phyloP scores from a whole-genome alignment of 1,140 invertebrate species.

The Carcinoscorpius rotundicauda region DNA sequence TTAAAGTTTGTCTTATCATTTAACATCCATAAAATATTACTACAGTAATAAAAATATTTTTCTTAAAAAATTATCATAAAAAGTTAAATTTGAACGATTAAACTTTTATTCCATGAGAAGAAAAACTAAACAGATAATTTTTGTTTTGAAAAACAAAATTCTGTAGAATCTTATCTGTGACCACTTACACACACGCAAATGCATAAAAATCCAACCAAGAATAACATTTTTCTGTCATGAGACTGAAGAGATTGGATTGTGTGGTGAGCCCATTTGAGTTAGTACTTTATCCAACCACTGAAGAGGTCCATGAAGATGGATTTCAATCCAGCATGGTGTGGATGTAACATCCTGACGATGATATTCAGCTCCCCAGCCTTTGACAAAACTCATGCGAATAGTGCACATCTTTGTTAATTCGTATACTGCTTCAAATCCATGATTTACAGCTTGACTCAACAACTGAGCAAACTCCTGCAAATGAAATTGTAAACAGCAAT shows the following conservation, averaged over 20 bases:
- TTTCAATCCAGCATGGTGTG: slow-evolving; percentile 93
- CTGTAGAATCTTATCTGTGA: too few species aligned
- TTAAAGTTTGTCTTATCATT: too few species aligned
- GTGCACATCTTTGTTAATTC: slow-evolving; percentile 41
- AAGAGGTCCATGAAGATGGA: slow-evolving; percentile 77
- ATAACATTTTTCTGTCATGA: slow-evolving; percentile 45
- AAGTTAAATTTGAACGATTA: too few species aligned
- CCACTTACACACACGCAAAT: too few species aligned
- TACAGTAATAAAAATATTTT: too few species aligned
- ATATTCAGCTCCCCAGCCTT: slow-evolving; percentile 97
- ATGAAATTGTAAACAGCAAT: not conserved
- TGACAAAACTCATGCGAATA: slow-evolving; percentile 86
- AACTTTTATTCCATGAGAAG: too few species aligned
- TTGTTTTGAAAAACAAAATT: too few species aligned
- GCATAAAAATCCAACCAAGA: too few species aligned
- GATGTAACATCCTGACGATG: slow-evolving; percentile 90
- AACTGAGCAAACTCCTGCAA: slow-evolving; percentile 28
- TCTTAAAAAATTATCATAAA: too few species aligned
- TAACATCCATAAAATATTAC: too few species aligned
- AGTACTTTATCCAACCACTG: slow-evolving; percentile 87
- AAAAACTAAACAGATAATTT: too few species aligned
- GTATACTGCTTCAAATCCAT: slow-evolving; percentile 38
- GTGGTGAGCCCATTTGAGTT: slow-evolving; percentile 80
- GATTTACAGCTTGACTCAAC: slow-evolving; percentile 30
- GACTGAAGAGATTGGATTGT: slow-evolving; percentile 81